Conservation (phyloP, 2,888 invertebrate species). For the Ceratothoa steindachneri region DNA sequence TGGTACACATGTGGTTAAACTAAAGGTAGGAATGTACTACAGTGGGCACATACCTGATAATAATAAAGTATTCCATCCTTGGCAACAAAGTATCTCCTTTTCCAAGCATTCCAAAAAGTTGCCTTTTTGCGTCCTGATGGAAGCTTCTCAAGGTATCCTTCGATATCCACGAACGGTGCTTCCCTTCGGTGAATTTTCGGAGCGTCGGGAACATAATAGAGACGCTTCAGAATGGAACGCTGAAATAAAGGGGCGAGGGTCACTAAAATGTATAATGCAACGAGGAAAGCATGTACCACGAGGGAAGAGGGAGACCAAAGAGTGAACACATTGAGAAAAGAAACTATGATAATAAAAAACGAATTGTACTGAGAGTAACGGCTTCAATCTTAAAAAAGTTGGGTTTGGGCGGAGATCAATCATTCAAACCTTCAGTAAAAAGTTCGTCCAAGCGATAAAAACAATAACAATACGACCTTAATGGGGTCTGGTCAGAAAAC, state of each 20-base stretch:
- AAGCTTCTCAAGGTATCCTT: constrained; percentile 59
- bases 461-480: too few relatives aligned
- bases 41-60: constrained; percentile 53
- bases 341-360: background rate
- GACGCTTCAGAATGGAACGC: constrained; percentile 48
- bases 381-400: too few relatives aligned
- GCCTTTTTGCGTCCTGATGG: constrained; percentile 58
- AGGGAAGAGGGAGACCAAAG: background rate
- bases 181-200: constrained; percentile 36
- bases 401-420: too few relatives aligned
- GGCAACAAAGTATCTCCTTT: constrained; percentile 58
- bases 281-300: background rate
- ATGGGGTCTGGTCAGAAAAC: too few relatives aligned
- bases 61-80: constrained; percentile 58
- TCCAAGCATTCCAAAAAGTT: constrained; percentile 61
- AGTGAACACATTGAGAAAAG: background rate
- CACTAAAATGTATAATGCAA: background rate
- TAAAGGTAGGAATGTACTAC: too few relatives aligned
- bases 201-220: constrained; percentile 49
- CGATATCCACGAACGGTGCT: constrained; percentile 54
- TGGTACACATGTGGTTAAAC: too few relatives aligned
- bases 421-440: too few relatives aligned
- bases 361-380: too few relatives aligned
- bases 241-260: constrained; percentile 22
- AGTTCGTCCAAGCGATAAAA: too few relatives aligned